These are phyloP conservation scores for Trichomycterus rosablanca DNA, from an alignment of 2,113 vertebrate genomes.

Conservation along the genomic window DNA sequence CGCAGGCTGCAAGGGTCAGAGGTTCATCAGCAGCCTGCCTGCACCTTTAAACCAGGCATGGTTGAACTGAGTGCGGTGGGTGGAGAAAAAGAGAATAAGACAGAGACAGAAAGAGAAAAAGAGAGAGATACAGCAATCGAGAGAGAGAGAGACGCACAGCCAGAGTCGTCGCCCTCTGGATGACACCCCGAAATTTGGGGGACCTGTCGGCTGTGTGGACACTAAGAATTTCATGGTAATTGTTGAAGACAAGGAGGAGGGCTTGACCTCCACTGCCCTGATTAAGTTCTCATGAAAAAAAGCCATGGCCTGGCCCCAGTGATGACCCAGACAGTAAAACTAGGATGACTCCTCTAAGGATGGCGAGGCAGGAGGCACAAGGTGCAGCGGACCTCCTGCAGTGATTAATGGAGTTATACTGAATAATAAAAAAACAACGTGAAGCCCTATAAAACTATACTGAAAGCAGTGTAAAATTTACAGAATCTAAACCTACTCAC, in stretches of 20 bases:
- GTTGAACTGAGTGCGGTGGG: conserved; percentile 32
- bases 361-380: conserved; percentile 15
- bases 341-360: conserved; percentile 36
- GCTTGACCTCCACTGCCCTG: conserved; percentile 54
- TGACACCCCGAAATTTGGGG: conserved; percentile 60
- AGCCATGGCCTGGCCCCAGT: conserved; percentile 44
- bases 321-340: conserved; percentile 53
- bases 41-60: conserved; percentile 34
- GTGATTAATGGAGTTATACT: background rate
- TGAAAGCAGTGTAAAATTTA: conserved; percentile 1
- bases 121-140: background rate
- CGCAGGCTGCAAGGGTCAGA: conserved; percentile 59
- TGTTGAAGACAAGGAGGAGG: conserved; percentile 60
- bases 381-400: background rate
- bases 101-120: background rate
- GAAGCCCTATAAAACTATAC: background rate
- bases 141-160: conserved; percentile 40
- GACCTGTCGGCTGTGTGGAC: conserved; percentile 57
- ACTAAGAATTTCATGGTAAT: conserved; percentile 73
- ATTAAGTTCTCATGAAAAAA: conserved; percentile 66
- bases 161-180: conserved; percentile 60
- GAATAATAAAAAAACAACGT: background rate
- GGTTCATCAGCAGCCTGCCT: conserved; percentile 53
- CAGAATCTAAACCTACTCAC: no score
- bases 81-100: conserved; percentile 17